Evolutionary conservation across 2,888 invertebrate species (phyloP).

Genomic region (Trachelus iudaicus): DNA sequence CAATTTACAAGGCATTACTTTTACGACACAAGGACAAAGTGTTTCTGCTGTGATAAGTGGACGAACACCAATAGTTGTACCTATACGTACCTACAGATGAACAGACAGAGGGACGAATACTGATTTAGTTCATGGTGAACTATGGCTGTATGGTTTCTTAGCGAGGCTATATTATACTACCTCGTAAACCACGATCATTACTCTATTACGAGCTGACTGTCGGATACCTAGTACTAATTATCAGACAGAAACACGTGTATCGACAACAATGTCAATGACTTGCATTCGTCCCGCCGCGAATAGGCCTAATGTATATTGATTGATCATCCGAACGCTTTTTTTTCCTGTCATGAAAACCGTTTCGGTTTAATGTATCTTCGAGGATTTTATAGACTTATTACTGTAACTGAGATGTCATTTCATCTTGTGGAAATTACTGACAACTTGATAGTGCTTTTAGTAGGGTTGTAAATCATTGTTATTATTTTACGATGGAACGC

Average conservation of each 20-base stretch:
- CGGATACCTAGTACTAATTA: conserved; percentile 55
- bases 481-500: not conserved
- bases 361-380: not conserved
- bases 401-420: not conserved
- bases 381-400: not conserved
- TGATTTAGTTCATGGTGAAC: conserved; percentile 18
- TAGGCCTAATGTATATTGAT: not conserved
- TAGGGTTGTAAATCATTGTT: not conserved
- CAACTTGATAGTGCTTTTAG: not conserved
- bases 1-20: conserved; percentile 48
- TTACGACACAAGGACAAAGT: conserved; percentile 44
- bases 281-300: not conserved
- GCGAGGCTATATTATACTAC: conserved; percentile 52
- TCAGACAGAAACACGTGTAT: conserved; percentile 60
- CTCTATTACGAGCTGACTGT: conserved; percentile 59
- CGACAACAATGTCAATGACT: conserved; percentile 38
- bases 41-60: conserved; percentile 48
- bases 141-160: conserved; percentile 39
- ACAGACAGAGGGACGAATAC: conserved; percentile 25
- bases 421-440: not conserved
- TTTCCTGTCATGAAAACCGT: not conserved
- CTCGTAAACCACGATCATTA: conserved; percentile 63
- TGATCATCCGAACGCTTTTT: not conserved
- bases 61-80: conserved; percentile 15
- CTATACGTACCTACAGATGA: conserved; percentile 20